Evolutionary conservation across 2,888 invertebrate species (phyloP).

Genomic region (Rhyacophila evoluta): DNA sequence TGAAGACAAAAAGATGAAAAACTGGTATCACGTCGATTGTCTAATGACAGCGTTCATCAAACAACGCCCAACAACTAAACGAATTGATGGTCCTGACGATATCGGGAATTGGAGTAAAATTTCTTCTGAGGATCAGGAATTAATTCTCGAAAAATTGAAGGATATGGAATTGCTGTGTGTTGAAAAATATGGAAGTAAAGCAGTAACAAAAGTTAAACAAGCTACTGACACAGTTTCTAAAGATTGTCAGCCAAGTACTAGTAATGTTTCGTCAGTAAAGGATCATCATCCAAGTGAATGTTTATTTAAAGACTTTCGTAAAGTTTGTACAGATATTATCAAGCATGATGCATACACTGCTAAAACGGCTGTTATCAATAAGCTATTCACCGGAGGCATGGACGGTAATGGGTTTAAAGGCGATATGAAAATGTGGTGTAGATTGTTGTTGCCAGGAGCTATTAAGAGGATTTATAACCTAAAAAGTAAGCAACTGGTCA

Average conservation of each 20-base stretch:
- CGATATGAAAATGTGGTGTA: constrained; percentile 83
- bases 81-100: constrained; percentile 83
- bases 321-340: constrained; percentile 82
- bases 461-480: constrained; percentile 90
- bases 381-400: constrained; percentile 74
- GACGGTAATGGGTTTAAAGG: constrained; percentile 78
- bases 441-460: constrained; percentile 84
- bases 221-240: not conserved
- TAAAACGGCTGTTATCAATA: constrained; percentile 81
- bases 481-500: constrained; percentile 91
- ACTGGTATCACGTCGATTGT: constrained; percentile 86
- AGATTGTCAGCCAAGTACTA: not conserved
- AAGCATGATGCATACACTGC: constrained; percentile 83
- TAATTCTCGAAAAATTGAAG: constrained; percentile 74
- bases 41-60: constrained; percentile 83
- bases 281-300: constrained; percentile 71
- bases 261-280: not conserved
- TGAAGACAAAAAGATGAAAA: constrained; percentile 81
- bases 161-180: constrained; percentile 71
- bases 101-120: constrained; percentile 82
- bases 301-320: constrained; percentile 81
- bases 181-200: constrained; percentile 68
- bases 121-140: constrained; percentile 75
- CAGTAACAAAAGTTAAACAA: constrained; percentile 56
- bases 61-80: constrained; percentile 84